Evolutionary conservation across 2,888 invertebrate genomes (phyloP).

Genomic region (Epinotia ramella): DNA sequence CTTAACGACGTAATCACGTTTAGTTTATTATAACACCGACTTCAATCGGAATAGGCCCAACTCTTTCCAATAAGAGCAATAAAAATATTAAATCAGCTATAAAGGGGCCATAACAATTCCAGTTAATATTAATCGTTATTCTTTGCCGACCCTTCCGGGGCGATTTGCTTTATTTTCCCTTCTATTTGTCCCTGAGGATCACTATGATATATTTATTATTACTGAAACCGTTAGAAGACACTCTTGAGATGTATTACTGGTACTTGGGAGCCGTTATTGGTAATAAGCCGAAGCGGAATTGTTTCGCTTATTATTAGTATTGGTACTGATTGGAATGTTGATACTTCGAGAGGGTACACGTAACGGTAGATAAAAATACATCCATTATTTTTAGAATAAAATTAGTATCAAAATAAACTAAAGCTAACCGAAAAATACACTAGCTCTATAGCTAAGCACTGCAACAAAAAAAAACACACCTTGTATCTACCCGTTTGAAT

Average conservation of each 20-base stretch:
- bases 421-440: too few relatives aligned
- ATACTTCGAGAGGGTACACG: neutral
- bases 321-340: constrained; percentile 22
- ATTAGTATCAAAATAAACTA: too few relatives aligned
- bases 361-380: too few relatives aligned
- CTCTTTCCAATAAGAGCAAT: constrained; percentile 75
- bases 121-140: constrained; percentile 85
- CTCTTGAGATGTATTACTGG: constrained; percentile 79
- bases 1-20: constrained; percentile 35
- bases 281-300: constrained; percentile 39
- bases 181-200: constrained; percentile 78
- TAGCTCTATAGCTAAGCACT: too few relatives aligned
- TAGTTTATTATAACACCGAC: constrained; percentile 44
- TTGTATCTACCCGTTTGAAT: neutral
- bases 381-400: too few relatives aligned
- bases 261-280: constrained; percentile 61
- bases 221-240: constrained; percentile 76
- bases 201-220: constrained; percentile 85
- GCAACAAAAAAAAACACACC: neutral
- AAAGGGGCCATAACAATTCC: constrained; percentile 80
- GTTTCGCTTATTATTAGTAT: constrained; percentile 30
- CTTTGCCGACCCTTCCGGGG: constrained; percentile 79
- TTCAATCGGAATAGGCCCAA: constrained; percentile 48
- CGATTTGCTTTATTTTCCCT: constrained; percentile 83
- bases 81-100: constrained; percentile 81